Conservation (phyloP, 2,888 invertebrate species). For the Lacanobia oleracea region DNA sequence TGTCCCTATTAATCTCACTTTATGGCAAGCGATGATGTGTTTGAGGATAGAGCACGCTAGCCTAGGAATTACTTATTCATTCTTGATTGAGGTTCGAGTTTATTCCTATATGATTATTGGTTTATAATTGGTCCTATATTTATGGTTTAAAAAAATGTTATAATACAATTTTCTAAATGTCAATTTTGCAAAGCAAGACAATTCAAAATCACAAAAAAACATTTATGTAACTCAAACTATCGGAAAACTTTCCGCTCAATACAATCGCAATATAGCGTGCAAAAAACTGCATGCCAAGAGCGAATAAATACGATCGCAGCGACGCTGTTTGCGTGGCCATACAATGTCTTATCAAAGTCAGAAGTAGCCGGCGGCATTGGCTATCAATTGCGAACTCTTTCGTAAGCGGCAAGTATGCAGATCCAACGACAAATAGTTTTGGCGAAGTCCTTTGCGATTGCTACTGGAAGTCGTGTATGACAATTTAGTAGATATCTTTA, state of each 20-base stretch:
- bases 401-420: constrained; percentile 69
- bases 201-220: neutral
- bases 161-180: too few species aligned
- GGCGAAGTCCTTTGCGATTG: constrained; percentile 57
- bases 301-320: constrained; percentile 25
- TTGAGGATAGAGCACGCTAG: too few species aligned
- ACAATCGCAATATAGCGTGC: constrained; percentile 15
- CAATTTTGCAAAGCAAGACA: too few species aligned
- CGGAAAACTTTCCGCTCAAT: constrained; percentile 3
- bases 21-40: too few species aligned
- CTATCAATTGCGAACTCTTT: constrained; percentile 69
- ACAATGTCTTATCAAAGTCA: constrained; percentile 64
- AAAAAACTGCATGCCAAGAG: constrained; percentile 24
- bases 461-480: constrained; percentile 55
- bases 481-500: too few species aligned
- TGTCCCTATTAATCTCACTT: too few species aligned
- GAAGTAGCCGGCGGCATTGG: constrained; percentile 60
- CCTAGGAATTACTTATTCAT: too few species aligned
- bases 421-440: constrained; percentile 68
- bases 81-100: too few species aligned
- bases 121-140: too few species aligned
- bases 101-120: too few species aligned
- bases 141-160: too few species aligned
- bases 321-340: constrained; percentile 49
- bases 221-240: neutral